Evolutionary conservation across 1,140 invertebrate species (phyloP).

Genomic region (Heterodera schachtii): DNA sequence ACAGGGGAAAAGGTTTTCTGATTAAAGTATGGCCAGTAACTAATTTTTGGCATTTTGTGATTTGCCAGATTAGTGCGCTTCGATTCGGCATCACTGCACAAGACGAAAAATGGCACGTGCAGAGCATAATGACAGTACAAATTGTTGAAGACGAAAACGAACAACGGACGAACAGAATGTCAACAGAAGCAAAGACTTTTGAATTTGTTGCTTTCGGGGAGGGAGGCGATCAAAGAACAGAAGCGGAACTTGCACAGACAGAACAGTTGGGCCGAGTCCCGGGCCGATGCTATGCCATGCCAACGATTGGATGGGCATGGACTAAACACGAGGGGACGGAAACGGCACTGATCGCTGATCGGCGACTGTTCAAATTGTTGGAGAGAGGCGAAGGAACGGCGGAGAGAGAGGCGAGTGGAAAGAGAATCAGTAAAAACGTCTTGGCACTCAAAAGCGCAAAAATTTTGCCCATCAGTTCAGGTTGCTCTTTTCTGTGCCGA

Average conservation of each 20-base stretch:
- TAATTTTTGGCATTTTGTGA: too few relatives aligned
- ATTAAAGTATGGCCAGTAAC: background rate
- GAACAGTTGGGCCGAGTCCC: background rate
- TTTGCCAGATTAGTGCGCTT: background rate
- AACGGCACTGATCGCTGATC: background rate
- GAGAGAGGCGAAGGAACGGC: background rate
- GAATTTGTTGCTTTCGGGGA: background rate
- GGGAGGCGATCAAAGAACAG: background rate
- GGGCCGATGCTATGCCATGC: background rate
- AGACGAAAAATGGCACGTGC: constrained; percentile 4
- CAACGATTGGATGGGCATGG: background rate
- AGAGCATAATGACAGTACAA: constrained; percentile 3
- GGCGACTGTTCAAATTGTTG: background rate
- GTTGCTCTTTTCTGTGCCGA: background rate
- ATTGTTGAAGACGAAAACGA: background rate
- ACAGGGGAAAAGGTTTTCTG: background rate
- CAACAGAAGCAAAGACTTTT: background rate
- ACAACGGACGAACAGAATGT: background rate
- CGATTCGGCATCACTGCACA: background rate
- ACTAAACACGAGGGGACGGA: background rate
- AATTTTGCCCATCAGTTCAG: background rate
- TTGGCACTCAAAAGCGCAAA: background rate
- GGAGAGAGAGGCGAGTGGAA: background rate
- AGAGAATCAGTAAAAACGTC: background rate
- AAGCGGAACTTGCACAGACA: background rate